Evolutionary conservation across 2,797 vertebrate genomes (phyloP).

Genomic region (Mallotus villosus): DNA sequence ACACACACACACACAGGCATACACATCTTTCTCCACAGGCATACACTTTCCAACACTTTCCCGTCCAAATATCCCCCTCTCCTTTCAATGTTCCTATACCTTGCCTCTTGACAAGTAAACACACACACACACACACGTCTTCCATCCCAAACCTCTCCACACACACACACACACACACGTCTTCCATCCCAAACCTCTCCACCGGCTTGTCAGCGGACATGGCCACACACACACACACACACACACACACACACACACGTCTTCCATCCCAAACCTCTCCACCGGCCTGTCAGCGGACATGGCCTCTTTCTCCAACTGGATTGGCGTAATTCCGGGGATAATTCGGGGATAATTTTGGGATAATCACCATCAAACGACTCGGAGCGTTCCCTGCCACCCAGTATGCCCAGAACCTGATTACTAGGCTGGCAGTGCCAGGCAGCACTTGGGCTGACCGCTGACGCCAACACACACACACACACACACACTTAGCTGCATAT

Average conservation of each 20-base stretch:
- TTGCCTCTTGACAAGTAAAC: neutral
- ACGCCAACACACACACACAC: conserved; percentile 70
- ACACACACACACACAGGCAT: conserved; percentile 47
- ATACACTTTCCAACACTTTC: conserved; percentile 41
- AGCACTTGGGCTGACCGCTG: conserved; percentile 74
- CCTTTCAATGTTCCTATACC: conserved; percentile 1
- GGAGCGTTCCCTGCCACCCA: conserved; percentile 73
- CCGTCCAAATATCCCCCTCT: conserved; percentile 12
- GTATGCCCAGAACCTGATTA: conserved; percentile 76
- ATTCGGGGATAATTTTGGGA: conserved; percentile 66
- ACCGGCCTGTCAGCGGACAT: conserved; percentile 63
- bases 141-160: conserved; percentile 59
- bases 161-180: conserved; percentile 32
- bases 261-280: conserved; percentile 57
- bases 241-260: conserved; percentile 35
- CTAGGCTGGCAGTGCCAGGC: conserved; percentile 67
- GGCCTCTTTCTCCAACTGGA: conserved; percentile 57
- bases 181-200: conserved; percentile 57
- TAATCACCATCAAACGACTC: conserved; percentile 75
- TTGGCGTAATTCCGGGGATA: conserved; percentile 69
- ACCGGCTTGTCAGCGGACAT: conserved; percentile 63
- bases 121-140: conserved; percentile 39
- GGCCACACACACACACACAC: conserved; percentile 49
- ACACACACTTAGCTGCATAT: conserved; percentile 25
- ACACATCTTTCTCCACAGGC: conserved; percentile 30